These are phyloP conservation scores for Melinaea marsaeus DNA, from an alignment of 2,888 invertebrate genomes.

Conservation along the genomic window DNA sequence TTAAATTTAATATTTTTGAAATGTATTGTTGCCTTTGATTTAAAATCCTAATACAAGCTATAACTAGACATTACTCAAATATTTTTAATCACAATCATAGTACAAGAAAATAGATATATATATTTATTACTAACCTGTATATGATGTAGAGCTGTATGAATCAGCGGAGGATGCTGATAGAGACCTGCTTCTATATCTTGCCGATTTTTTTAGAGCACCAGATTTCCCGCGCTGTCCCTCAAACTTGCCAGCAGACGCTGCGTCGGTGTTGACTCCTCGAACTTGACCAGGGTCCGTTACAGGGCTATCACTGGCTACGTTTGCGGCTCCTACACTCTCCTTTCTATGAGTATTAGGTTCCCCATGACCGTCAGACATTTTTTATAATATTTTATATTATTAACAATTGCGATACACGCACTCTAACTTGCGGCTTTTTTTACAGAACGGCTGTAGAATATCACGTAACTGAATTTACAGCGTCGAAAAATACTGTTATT, in stretches of 20 bases:
- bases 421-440: conserved; percentile 9
- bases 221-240: conserved; percentile 76
- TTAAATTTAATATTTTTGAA: too few species aligned
- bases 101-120: too few species aligned
- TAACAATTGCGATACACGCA: conserved; percentile 6
- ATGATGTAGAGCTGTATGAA: conserved; percentile 91
- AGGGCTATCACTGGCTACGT: conserved; percentile 83
- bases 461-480: conserved; percentile 16
- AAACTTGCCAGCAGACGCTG: conserved; percentile 60
- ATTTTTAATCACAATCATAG: too few species aligned
- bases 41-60: too few species aligned
- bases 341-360: conserved; percentile 60
- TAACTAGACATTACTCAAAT: too few species aligned
- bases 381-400: conserved; percentile 19
- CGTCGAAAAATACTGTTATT: conserved; percentile 8
- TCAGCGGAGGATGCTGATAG: conserved; percentile 96
- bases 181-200: conserved; percentile 92
- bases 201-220: conserved; percentile 90
- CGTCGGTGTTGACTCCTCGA: conserved; percentile 58
- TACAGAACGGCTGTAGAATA: conserved; percentile 5
- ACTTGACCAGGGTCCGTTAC: conserved; percentile 86
- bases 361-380: conserved; percentile 66
- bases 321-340: conserved; percentile 63
- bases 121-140: conserved; percentile 70
- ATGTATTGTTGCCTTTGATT: too few species aligned